Base-by-base conservation (phyloP, 2,797 vertebrate genomes). In the Peromyscus melanophrys region DNA sequence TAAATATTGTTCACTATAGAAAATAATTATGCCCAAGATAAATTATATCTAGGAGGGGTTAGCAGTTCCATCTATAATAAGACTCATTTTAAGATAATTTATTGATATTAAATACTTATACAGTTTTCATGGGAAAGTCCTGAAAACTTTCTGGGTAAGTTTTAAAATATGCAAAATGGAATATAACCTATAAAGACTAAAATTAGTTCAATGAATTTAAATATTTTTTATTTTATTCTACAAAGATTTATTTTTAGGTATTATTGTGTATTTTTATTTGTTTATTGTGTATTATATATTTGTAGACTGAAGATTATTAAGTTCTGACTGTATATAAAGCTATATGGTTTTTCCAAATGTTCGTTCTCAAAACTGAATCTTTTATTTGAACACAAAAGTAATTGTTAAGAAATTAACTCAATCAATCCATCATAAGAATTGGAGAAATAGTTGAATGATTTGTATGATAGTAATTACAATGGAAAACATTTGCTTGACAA, bases 1-100 rank as follows among this genome's bases (percentile, higher is more conserved):
- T 92, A 85, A 92, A 73, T 34, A 83, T 65, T 93, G 6, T 78
- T 93, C 25, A 80, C 31, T 83, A 46, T 65, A 89, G 78, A 96
- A 95, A 92, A 93, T 75, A 95, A 94, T 84, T 88, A 43, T 37
- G 11, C 89, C 67, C 21, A 94, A 93, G 34, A 93, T 77, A 46
- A 92, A 92, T 84, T 94, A 67, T 75, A 65, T 93, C 29, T 90
- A 43, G 73, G 4, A 96, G 19, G 43, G 29, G 43, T 67, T 92
- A 76, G 34, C 1, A 59, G 13, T 95, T 88, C 46, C 77, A 80
- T 84, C 75, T 65, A 80, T 92, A 96, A 89, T 65, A 90, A 90
- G 43, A 87, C 77, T 92, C 6, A 93, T 80, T 91, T 91, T 87
- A 89, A 86, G 4, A 21, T 57, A 94, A 91, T 89, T 86, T 93